These are phyloP conservation scores for Grantiella picta DNA, from an alignment of 2,113 vertebrate species.

Conservation along the genomic window DNA sequence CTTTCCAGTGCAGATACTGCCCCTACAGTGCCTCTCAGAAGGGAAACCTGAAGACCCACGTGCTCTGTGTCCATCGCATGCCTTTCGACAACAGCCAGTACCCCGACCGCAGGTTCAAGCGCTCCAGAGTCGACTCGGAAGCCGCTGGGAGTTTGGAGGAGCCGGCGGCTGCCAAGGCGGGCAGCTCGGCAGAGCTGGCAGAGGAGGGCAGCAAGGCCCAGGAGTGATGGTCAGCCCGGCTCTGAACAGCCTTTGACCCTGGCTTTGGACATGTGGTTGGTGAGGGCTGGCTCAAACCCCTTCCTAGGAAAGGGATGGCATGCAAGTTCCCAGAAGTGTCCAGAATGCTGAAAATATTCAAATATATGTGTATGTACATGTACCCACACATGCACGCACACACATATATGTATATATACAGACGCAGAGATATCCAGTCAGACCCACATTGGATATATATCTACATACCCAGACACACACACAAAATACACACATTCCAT, in stretches of 20 bases:
- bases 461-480: neutral
- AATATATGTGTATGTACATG: neutral
- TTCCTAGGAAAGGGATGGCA: neutral
- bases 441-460: conserved; percentile 21
- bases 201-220: conserved; percentile 66
- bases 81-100: conserved; percentile 97
- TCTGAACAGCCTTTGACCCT: conserved; percentile 23
- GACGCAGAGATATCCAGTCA: conserved; percentile 12
- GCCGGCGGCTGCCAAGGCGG: conserved; percentile 39
- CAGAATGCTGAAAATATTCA: conserved; percentile 55
- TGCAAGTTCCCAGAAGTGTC: conserved; percentile 39
- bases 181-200: conserved; percentile 55
- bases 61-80: conserved; percentile 93
- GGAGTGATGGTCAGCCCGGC: conserved; percentile 52
- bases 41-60: conserved; percentile 96
- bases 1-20: conserved; percentile 92
- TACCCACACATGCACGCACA: neutral
- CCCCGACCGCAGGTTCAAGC: conserved; percentile 92
- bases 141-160: conserved; percentile 75
- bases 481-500: neutral
- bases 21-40: conserved; percentile 95
- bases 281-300: conserved; percentile 37
- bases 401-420: neutral
- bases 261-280: neutral
- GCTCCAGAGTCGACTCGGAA: conserved; percentile 81